Evolutionary conservation across 2,888 invertebrate species (phyloP).

Genomic region (Acrobeloides nanus): DNA sequence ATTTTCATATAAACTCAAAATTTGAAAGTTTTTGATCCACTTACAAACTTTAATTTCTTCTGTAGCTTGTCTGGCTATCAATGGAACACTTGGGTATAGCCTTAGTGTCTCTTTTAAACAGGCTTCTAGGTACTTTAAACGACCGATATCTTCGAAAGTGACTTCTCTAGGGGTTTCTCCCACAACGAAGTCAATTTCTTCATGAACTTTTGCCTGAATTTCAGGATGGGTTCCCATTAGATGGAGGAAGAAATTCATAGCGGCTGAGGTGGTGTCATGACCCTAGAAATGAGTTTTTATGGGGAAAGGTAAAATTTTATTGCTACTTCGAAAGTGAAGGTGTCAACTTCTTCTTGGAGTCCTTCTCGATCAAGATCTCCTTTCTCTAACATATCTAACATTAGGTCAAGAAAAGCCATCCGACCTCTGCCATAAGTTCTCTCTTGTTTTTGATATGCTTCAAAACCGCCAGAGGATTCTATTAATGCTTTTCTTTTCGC

Average conservation of each 20-base stretch:
- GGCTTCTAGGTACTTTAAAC: slow-evolving; percentile 44
- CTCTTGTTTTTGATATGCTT: slow-evolving; percentile 8
- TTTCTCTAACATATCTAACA: slow-evolving; percentile 53
- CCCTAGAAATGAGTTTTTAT: slow-evolving; percentile 63
- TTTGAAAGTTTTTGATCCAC: slow-evolving; percentile 3
- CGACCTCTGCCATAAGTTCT: slow-evolving; percentile 11
- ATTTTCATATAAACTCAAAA: background rate
- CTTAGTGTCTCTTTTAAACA: slow-evolving; percentile 50
- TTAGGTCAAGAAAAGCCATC: slow-evolving; percentile 34
- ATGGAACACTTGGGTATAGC: slow-evolving; percentile 50
- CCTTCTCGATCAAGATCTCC: slow-evolving; percentile 47
- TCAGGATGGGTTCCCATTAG: slow-evolving; percentile 74
- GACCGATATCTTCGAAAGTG: slow-evolving; percentile 49
- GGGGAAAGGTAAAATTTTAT: background rate
- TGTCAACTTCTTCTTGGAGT: slow-evolving; percentile 51
- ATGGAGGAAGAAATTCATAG: slow-evolving; percentile 77
- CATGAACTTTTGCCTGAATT: slow-evolving; percentile 64
- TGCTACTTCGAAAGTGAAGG: slow-evolving; percentile 49
- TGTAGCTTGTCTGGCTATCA: slow-evolving; percentile 43
- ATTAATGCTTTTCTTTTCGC: slow-evolving; percentile 7
- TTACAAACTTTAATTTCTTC: slow-evolving; percentile 52
- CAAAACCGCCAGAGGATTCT: slow-evolving; percentile 9
- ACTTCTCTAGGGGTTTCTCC: slow-evolving; percentile 19
- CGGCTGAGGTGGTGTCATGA: slow-evolving; percentile 76
- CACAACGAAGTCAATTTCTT: slow-evolving; percentile 54